Evolutionary conservation across 2,888 invertebrate genomes (phyloP).

Genomic region (Protodeltote pygarga): DNA sequence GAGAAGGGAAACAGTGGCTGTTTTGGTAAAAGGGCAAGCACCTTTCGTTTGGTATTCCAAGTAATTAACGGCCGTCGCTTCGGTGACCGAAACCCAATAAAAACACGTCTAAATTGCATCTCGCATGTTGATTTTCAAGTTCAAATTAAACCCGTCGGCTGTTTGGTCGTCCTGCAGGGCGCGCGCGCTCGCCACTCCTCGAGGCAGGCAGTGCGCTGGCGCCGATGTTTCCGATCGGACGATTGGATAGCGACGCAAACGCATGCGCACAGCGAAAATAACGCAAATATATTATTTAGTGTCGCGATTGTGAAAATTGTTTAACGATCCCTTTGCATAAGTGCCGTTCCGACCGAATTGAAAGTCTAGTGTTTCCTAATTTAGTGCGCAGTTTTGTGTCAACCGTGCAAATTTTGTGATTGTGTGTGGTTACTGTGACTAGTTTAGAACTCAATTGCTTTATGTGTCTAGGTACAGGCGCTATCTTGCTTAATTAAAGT

Average conservation of each 20-base stretch:
- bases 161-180: slow-evolving; percentile 55
- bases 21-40: slow-evolving; percentile 64
- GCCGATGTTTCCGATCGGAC: slow-evolving; percentile 77
- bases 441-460: slow-evolving; percentile 53
- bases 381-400: slow-evolving; percentile 34
- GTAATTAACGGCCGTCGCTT: slow-evolving; percentile 66
- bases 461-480: slow-evolving; percentile 44
- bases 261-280: slow-evolving; percentile 65
- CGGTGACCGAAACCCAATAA: slow-evolving; percentile 68
- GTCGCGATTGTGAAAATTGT: slow-evolving; percentile 47
- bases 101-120: slow-evolving; percentile 71
- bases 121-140: slow-evolving; percentile 71
- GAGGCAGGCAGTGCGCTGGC: slow-evolving; percentile 70
- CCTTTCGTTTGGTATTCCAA: slow-evolving; percentile 65
- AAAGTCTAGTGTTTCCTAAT: slow-evolving; percentile 23
- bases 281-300: slow-evolving; percentile 52
- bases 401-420: slow-evolving; percentile 53
- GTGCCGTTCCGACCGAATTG: slow-evolving; percentile 38
- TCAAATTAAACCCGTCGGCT: slow-evolving; percentile 70
- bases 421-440: slow-evolving; percentile 52
- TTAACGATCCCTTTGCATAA: slow-evolving; percentile 47
- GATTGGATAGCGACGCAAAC: slow-evolving; percentile 64
- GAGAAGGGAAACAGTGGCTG: slow-evolving; percentile 19
- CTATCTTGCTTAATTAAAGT: slow-evolving; percentile 60
- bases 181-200: slow-evolving; percentile 39